phyloP scores from a whole-genome alignment of 2,797 vertebrate species.

The Semotilus atromaculatus region DNA sequence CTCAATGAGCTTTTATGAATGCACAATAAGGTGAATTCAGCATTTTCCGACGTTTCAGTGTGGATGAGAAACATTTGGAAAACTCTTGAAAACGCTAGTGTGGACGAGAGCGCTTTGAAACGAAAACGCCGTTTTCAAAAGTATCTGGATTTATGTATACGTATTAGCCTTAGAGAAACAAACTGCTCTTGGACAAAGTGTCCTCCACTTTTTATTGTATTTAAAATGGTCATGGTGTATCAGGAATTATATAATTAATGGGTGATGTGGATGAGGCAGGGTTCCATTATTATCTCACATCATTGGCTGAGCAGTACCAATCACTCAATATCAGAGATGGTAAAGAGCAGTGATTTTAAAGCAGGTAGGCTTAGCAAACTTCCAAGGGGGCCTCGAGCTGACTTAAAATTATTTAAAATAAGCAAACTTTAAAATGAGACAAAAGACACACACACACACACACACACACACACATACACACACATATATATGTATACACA shows the following conservation, averaged over 20 bases:
- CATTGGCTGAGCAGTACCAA: background rate
- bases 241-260: slow-evolving; percentile 15
- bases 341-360: background rate
- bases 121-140: too few species aligned
- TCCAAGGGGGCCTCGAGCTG: background rate
- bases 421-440: background rate
- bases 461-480: too few species aligned
- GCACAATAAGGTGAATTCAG: too few species aligned
- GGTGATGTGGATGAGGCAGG: background rate
- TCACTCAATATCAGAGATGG: background rate
- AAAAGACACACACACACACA: too few species aligned
- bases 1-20: too few species aligned
- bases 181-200: background rate
- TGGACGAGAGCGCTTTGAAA: too few species aligned
- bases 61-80: too few species aligned
- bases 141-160: too few species aligned
- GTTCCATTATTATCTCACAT: background rate
- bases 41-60: too few species aligned
- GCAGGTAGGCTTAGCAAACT: background rate
- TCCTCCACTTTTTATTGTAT: background rate
- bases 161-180: background rate
- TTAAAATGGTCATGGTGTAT: background rate
- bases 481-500: too few species aligned
- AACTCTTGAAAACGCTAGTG: too few species aligned
- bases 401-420: background rate